These are phyloP conservation scores for Andricus curvator DNA, from an alignment of 2,888 invertebrate genomes.

Conservation along the genomic window DNA sequence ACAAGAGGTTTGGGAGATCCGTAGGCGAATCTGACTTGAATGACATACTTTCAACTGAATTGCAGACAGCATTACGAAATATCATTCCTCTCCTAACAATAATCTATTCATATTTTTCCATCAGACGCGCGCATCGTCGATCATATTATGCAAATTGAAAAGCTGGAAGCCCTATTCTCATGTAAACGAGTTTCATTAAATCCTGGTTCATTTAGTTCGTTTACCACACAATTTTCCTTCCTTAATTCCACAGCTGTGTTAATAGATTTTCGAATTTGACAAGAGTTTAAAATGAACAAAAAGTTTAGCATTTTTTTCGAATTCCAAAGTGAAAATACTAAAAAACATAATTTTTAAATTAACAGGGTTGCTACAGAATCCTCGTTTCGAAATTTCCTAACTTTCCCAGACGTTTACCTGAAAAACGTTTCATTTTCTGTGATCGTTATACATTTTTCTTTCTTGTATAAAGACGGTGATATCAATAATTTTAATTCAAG, in stretches of 20 bases:
- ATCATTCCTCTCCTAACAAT: neutral
- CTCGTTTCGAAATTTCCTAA: no score
- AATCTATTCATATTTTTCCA: constrained; percentile 9
- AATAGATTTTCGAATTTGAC: neutral
- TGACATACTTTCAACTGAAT: constrained; percentile 3
- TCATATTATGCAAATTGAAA: constrained; percentile 11
- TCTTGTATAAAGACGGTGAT: no score
- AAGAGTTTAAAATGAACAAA: neutral
- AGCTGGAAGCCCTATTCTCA: neutral
- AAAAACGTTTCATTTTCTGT: no score
- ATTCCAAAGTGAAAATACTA: neutral
- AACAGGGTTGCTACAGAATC: no score
- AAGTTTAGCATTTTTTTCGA: neutral
- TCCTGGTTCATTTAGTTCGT: neutral
- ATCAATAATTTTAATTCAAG: no score
- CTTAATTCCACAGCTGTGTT: neutral
- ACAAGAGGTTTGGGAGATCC: neutral
- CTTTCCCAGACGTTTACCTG: no score
- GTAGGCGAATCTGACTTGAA: neutral
- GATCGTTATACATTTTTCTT: no score
- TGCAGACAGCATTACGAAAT: neutral
- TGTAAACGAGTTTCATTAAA: constrained; percentile 9
- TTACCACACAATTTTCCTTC: neutral
- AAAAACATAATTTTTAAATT: no score
- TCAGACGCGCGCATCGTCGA: neutral